These are phyloP conservation scores for Marronus borbonicus DNA, from an alignment of 2,888 invertebrate genomes.

Conservation along the genomic window DNA sequence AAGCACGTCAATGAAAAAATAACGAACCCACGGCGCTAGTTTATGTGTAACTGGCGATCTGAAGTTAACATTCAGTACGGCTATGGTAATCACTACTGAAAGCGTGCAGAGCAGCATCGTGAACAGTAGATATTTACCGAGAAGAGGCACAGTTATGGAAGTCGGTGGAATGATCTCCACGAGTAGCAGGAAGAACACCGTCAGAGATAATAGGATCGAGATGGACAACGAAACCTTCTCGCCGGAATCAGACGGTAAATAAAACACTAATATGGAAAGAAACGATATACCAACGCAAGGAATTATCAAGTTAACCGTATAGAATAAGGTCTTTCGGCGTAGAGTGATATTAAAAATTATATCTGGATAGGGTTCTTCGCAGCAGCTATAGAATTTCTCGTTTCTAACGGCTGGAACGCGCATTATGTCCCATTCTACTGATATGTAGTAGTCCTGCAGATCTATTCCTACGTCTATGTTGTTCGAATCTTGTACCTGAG, in stretches of 20 bases:
- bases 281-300: constrained; percentile 98
- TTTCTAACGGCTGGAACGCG: constrained; percentile 91
- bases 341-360: constrained; percentile 98
- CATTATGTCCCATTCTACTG: constrained; percentile 99
- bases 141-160: constrained; percentile 90
- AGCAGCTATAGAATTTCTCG: constrained; percentile 96
- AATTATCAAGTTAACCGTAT: constrained; percentile 97
- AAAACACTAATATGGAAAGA: constrained; percentile 97
- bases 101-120: constrained; percentile 96
- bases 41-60: constrained; percentile 93
- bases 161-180: constrained; percentile 97
- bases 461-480: constrained; percentile 93
- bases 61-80: constrained; percentile 94
- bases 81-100: constrained; percentile 94
- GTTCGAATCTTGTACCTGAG: constrained; percentile 90
- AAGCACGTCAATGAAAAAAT: constrained; percentile 88
- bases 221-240: constrained; percentile 98
- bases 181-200: constrained; percentile 93
- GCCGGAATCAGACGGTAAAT: constrained; percentile 97
- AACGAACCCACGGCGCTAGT: constrained; percentile 92
- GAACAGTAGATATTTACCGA: constrained; percentile 89
- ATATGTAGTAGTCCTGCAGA: constrained; percentile 94
- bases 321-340: constrained; percentile 95
- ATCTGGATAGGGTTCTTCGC: constrained; percentile 97
- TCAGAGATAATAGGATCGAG: constrained; percentile 92